Evolutionary conservation across 1,140 invertebrate species (phyloP).

Genomic region (Neodiprion pinetum): DNA sequence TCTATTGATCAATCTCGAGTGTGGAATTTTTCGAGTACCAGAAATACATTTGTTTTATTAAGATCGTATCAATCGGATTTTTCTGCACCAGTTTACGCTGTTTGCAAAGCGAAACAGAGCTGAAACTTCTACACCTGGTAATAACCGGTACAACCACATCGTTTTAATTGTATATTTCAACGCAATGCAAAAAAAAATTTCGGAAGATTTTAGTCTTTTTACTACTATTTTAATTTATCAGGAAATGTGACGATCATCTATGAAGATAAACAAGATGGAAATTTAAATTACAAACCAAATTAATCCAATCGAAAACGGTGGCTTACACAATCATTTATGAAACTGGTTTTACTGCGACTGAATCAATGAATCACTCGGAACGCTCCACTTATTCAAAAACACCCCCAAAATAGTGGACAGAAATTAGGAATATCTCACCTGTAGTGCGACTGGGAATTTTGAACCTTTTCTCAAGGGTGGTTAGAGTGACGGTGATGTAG

Average conservation of each 20-base stretch:
- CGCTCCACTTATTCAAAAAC: not conserved
- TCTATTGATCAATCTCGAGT: not conserved
- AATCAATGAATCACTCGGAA: not conserved
- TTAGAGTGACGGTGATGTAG: conserved; percentile 72
- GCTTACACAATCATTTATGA: conserved; percentile 6
- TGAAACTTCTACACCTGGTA: no score
- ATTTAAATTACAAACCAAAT: not conserved
- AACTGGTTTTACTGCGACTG: conserved; percentile 8
- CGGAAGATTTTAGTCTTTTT: conserved; percentile 11
- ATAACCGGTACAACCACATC: not conserved
- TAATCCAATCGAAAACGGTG: conserved; percentile 10
- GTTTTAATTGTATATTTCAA: not conserved
- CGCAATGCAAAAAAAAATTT: conserved; percentile 6
- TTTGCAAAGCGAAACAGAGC: no score
- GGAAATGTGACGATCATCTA: not conserved
- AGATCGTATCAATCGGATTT: not conserved
- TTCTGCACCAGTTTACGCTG: not conserved
- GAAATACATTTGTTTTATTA: not conserved
- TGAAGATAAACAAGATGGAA: no score
- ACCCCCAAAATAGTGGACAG: not conserved
- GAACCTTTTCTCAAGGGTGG: conserved; percentile 75
- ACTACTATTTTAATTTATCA: conserved; percentile 17
- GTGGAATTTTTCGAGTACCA: not conserved
- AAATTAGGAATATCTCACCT: conserved; percentile 58
- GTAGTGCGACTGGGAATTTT: conserved; percentile 75